Evolutionary conservation across 2,888 invertebrate species (phyloP), one percentile per base, ranked within the genome.

Genomic region (Dicyrtoma fusca): DNA sequence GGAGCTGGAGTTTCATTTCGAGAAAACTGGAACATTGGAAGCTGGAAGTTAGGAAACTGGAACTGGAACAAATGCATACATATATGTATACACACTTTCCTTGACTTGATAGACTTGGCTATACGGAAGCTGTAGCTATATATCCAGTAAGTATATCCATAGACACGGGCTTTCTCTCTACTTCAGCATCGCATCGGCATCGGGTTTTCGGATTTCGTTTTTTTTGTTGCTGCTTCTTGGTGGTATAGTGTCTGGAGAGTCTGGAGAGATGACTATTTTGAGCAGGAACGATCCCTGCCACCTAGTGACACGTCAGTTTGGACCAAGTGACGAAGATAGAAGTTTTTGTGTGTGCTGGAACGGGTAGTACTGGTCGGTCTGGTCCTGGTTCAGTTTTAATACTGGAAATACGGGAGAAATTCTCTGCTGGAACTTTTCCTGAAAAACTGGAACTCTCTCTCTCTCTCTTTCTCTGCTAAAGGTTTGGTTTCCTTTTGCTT

Each of bases 281-380:
- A 49, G 49, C 49, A 49, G 49, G 49, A 49, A 17, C 49, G 49
- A 19, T 49, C 49, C n/a, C 49, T 49, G 61, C 61, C 61, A 61
- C 61, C 61, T 61, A 34, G 49, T 49, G 49, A 49, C 49, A 49
- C 49, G 49, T 49, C 49, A 49, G n/a, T 49, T 49, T 49, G n/a
- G n/a, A 49, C 11, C 3, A 19, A 17, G 49, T 19, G 19, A 17
- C n/a, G 49, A 19, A 49, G 49, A 49, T 3, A 34, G 34, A 34
- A 34, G 34, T 34, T 34, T 34, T 34, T 34, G 34, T 34, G 34
- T 34, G 34, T 8, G 8, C 34, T 34, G 34, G 34, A n/a, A n/a
- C n/a, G n/a, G n/a, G n/a, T n/a, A n/a, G n/a, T n/a, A 5, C 34
- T 34, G 34, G 34, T 34, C 34, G 34, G 34, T 34, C 34, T 34